These are phyloP conservation scores for Poecilobothrus nobilitatus DNA, from an alignment of 2,888 invertebrate genomes.

Conservation along the genomic window DNA sequence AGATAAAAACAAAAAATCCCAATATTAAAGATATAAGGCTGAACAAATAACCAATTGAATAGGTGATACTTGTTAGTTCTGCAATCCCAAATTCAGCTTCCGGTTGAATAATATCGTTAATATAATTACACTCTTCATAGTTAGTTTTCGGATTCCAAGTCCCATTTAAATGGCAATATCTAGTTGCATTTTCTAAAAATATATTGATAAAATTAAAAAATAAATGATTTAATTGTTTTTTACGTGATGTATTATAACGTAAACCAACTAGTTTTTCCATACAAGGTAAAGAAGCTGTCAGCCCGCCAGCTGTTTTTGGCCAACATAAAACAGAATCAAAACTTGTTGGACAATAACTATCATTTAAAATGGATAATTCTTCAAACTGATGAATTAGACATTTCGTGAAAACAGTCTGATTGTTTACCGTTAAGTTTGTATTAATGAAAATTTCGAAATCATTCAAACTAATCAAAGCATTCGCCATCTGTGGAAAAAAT, in stretches of 20 bases:
- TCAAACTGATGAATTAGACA: slow-evolving; percentile 38
- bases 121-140: slow-evolving; percentile 58
- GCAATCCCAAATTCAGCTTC: slow-evolving; percentile 46
- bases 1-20: slow-evolving; percentile 77
- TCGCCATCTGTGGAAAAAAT: no score
- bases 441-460: slow-evolving; percentile 15
- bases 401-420: slow-evolving; percentile 38
- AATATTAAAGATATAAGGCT: slow-evolving; percentile 72
- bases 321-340: slow-evolving; percentile 76
- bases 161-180: slow-evolving; percentile 67
- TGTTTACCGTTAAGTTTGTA: slow-evolving; percentile 17
- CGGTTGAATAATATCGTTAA: slow-evolving; percentile 45
- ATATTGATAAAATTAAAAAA: not conserved
- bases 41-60: slow-evolving; percentile 75
- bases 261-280: slow-evolving; percentile 70
- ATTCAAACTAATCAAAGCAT: not conserved
- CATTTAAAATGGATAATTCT: slow-evolving; percentile 36
- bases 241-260: slow-evolving; percentile 72
- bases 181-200: slow-evolving; percentile 71
- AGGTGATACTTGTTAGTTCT: slow-evolving; percentile 68
- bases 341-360: slow-evolving; percentile 53
- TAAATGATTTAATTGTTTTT: slow-evolving; percentile 42
- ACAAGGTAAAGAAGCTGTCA: slow-evolving; percentile 63
- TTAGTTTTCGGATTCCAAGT: slow-evolving; percentile 73
- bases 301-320: slow-evolving; percentile 67